Percentiles rank a stretch among this genome's conserved stretches.
Evolutionary conservation across 64 coral and sea anemone genomes (phyloP).

Genomic region (Dendrophyllia cribrosa): DNA sequence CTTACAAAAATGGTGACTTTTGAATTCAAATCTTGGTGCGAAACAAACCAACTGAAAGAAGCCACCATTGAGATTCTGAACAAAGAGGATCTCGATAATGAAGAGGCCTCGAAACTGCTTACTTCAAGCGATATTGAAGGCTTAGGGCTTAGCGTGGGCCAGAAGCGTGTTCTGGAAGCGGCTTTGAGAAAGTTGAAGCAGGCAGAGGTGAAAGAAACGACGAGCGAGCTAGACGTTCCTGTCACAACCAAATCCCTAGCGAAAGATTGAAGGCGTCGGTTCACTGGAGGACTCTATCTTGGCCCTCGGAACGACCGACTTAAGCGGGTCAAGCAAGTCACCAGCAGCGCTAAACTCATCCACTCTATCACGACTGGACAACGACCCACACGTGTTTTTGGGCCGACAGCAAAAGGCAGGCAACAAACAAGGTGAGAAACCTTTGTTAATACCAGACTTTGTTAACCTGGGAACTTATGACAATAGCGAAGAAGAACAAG

Average conservation of each 20-base stretch:
- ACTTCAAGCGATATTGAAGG: neutral
- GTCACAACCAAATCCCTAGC: constrained; percentile 4
- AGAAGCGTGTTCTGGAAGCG: constrained; percentile 7
- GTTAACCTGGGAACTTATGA: constrained; percentile 31
- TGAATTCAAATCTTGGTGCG: neutral
- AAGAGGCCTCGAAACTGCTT: neutral
- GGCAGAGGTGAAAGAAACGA: neutral
- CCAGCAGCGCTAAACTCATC: neutral
- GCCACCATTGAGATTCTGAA: neutral
- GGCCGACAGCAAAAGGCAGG: constrained; percentile 1
- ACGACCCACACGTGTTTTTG: constrained; percentile 4
- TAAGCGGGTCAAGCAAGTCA: neutral
- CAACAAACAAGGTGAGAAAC: constrained; percentile 14
- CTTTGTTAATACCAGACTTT: constrained; percentile 22
- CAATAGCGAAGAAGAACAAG: constrained; percentile 12
- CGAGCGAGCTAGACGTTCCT: neutral
- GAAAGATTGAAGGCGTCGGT: neutral
- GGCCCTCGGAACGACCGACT: constrained; percentile 5
- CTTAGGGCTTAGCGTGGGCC: neutral
- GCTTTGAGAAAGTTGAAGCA: neutral
- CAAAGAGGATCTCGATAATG: constrained; percentile 4
- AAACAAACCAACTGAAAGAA: neutral
- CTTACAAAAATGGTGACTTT: neutral
- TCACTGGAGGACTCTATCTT: neutral
- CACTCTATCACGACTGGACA: constrained; percentile 10